These are phyloP conservation scores for Dipodomys merriami DNA, from an alignment of 2,113 vertebrate species.

Conservation along the genomic window DNA sequence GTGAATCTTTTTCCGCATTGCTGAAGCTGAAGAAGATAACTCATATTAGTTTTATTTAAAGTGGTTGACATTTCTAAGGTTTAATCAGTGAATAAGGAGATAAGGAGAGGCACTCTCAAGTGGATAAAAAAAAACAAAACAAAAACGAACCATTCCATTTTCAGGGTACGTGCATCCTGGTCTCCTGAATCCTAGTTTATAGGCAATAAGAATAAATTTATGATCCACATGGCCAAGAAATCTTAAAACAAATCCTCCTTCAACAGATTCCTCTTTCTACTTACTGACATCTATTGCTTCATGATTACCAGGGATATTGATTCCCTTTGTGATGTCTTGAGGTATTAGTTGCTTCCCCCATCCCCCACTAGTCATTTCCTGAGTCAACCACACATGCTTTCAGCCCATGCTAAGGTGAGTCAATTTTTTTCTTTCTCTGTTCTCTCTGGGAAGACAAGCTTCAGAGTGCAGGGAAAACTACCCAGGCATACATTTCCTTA, in stretches of 20 bases:
- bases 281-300: neutral
- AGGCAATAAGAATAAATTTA: neutral
- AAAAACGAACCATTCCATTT: neutral
- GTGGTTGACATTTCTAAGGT: neutral
- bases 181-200: neutral
- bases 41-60: neutral
- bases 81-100: neutral
- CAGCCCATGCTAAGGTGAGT: accelerated
- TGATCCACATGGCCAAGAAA: neutral
- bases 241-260: neutral
- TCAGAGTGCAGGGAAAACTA: neutral
- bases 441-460: neutral
- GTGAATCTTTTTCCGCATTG: neutral
- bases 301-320: neutral
- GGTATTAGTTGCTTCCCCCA: neutral
- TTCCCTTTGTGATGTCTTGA: neutral
- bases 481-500: neutral
- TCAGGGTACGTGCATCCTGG: neutral
- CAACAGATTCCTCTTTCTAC: neutral
- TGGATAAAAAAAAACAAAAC: neutral
- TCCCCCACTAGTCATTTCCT: neutral
- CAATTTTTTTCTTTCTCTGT: neutral
- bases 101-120: neutral
- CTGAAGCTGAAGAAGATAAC: neutral
- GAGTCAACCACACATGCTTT: no score